Base-by-base conservation (phyloP, 1,140 invertebrate species). In the Drosophila ohnishii region DNA sequence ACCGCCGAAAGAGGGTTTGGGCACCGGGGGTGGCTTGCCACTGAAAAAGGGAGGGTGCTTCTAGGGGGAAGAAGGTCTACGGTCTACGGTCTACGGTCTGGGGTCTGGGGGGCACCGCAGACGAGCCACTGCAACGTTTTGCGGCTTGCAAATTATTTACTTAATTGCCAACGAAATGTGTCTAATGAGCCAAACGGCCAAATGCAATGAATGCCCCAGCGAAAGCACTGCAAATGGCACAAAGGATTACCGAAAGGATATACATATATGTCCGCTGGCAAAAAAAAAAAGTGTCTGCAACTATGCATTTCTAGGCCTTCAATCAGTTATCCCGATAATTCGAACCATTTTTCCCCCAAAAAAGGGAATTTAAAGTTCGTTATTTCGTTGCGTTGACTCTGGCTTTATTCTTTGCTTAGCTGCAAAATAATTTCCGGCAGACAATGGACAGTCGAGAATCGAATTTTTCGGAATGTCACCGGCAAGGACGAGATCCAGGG, bases 101-200 rank as follows among this genome's bases (percentile, higher is more conserved):
- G 48, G 39, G 5, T 5, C 5, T 28, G 25, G 25, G 25, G 16
- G 11, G 6, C 25, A 63, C 80, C 80, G 75, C 75, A 79, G 75
- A 66, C 75, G 71, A 56, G 58, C 44, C 71, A 81, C 73, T 79
- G 83, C 79, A 87, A 87, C 83, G 83, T 87, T 86, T 75, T 87
- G 83, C 77, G 83, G 84, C 83, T 74, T 87, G 78, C 83, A 87
- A 87, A 87, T 87, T 87, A 87, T 87, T 87, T 87, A 87, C 83
- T 87, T 87, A 87, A 87, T 87, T 87, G 84, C 84, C 83, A 87
- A 80, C 83, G 83, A 87, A 85, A 87, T 87, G 83, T 87, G 84
- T 87, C 83, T 87, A 87, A 87, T 87, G 83, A 87, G 83, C 79
- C 83, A 87, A 87, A 80, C 78, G 80, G 79, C 67, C 51, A 77